phyloP scores from a whole-genome alignment of 2,797 vertebrate species.

The Platalea minor region DNA sequence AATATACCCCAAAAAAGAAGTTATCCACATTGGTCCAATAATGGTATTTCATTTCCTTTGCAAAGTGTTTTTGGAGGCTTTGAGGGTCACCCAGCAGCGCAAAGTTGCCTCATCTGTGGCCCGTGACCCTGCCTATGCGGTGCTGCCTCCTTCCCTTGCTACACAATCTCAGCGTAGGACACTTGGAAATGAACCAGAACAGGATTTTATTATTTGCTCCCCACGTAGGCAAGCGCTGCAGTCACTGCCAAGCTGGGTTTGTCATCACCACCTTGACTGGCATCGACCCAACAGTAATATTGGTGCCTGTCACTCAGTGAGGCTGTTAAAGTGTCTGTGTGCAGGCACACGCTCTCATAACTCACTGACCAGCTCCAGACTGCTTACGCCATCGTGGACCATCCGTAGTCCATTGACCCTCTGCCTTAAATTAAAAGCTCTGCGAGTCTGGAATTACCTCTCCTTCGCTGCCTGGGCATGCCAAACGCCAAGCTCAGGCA shows the following conservation, averaged over 20 bases:
- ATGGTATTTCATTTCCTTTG: not conserved
- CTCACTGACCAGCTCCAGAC: not conserved
- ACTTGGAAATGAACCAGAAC: not conserved
- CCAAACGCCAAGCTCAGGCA: not conserved
- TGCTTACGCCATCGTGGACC: not conserved
- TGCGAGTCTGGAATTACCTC: not conserved
- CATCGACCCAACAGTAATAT: not conserved
- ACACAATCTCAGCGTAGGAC: rapidly evolving
- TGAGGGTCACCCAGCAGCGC: not conserved
- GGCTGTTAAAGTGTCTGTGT: not conserved
- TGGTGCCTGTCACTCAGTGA: not conserved
- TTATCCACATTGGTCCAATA: not conserved
- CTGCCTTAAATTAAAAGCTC: not conserved
- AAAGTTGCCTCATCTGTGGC: not conserved
- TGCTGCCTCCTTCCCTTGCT: not conserved
- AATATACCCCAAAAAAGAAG: not conserved
- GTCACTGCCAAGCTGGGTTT: not conserved
- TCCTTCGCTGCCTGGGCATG: not conserved
- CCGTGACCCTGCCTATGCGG: rapidly evolving
- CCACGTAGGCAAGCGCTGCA: not conserved
- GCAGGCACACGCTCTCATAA: not conserved
- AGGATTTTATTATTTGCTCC: not conserved
- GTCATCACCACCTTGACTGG: slow-evolving; percentile 21
- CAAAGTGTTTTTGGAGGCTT: not conserved
- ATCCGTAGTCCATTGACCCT: not conserved